phyloP scores from a whole-genome alignment of 2,888 invertebrate genomes.

The Andrena bicolor region DNA sequence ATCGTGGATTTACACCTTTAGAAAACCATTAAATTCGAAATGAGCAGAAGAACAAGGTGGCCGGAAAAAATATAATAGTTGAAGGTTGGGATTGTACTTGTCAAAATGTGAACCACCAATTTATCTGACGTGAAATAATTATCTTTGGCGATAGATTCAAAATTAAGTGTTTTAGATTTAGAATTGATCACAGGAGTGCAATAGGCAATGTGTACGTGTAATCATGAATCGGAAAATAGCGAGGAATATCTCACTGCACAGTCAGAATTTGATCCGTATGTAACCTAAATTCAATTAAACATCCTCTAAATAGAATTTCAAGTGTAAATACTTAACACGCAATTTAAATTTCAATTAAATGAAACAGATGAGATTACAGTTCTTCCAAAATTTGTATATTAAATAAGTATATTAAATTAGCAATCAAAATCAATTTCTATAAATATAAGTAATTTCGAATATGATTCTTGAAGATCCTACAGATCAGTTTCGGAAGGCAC shows the following conservation, averaged over 20 bases:
- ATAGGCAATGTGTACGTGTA: constrained; percentile 59
- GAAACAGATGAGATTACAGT: too few species aligned
- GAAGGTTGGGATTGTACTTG: constrained; percentile 5
- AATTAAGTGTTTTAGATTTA: constrained; percentile 39
- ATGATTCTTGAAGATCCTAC: not conserved
- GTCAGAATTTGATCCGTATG: constrained; percentile 40
- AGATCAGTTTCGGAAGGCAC: not conserved
- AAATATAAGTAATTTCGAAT: not conserved
- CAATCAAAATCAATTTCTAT: not conserved
- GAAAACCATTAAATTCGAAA: not conserved
- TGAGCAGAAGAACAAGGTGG: constrained; percentile 15
- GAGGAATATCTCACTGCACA: constrained; percentile 34
- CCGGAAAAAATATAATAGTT: constrained; percentile 18
- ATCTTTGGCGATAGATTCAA: constrained; percentile 24
- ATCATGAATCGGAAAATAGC: not conserved
- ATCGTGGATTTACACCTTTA: not conserved
- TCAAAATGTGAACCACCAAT: constrained; percentile 31
- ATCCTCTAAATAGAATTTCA: not conserved
- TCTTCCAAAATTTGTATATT: too few species aligned
- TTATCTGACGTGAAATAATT: not conserved
- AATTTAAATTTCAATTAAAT: too few species aligned
- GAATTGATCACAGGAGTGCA: not conserved
- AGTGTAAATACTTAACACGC: not conserved
- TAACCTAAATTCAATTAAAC: constrained; percentile 44
- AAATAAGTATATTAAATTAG: not conserved